Conservation (phyloP, 1,140 invertebrate species). For the Halyomorpha halys region DNA sequence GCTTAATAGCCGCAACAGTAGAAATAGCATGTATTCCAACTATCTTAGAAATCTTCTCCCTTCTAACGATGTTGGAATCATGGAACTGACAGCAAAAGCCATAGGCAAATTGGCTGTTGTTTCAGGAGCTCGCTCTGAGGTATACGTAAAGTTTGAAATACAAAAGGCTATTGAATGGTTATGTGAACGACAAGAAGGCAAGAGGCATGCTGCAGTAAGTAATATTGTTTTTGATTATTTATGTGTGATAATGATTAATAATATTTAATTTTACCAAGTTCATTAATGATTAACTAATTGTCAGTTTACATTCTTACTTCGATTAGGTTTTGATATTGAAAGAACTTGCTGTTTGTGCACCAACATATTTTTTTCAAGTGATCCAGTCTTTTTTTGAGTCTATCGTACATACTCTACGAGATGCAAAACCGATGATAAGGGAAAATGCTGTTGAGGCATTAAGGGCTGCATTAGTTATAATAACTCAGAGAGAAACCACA, state of each 20-base stretch:
- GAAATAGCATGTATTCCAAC: slow-evolving; percentile 86
- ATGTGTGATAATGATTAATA: background rate
- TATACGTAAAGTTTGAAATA: slow-evolving; percentile 94
- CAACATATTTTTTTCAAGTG: slow-evolving; percentile 97
- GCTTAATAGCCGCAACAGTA: slow-evolving; percentile 74
- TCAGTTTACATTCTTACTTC: background rate
- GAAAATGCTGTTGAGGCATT: slow-evolving; percentile 88
- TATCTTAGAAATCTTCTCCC: slow-evolving; percentile 81
- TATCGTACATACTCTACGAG: slow-evolving; percentile 85
- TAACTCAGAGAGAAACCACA: slow-evolving; percentile 82
- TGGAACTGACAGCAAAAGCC: slow-evolving; percentile 92
- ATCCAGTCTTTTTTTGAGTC: slow-evolving; percentile 92
- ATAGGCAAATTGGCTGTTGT: slow-evolving; percentile 82
- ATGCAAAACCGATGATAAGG: slow-evolving; percentile 83
- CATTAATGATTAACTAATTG: background rate
- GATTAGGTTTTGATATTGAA: slow-evolving; percentile 68
- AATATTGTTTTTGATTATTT: background rate
- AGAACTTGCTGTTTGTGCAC: slow-evolving; percentile 89
- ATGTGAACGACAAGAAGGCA: slow-evolving; percentile 76
- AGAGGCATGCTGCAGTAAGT: slow-evolving; percentile 75
- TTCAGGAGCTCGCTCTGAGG: slow-evolving; percentile 84
- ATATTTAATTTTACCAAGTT: background rate
- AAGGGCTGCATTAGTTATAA: slow-evolving; percentile 84
- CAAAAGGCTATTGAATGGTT: slow-evolving; percentile 91
- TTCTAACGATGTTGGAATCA: slow-evolving; percentile 80